A percentile compares a stretch with the other conserved stretches of the same genome.
Conservation (phyloP, 2,888 invertebrate genomes). For the Serrognathus titanus region DNA sequence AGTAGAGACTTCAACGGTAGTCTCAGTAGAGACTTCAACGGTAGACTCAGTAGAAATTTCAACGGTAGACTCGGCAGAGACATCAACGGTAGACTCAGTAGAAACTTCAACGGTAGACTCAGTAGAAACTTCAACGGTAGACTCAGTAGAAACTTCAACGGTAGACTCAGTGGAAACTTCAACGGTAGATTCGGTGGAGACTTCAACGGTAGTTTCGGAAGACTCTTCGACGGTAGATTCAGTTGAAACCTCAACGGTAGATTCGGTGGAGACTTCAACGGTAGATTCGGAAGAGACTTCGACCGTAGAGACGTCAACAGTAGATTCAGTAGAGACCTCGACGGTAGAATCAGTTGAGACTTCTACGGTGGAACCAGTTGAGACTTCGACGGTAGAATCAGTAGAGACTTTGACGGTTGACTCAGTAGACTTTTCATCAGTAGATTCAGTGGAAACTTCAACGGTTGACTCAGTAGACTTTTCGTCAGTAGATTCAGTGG, state of each 20-base stretch:
- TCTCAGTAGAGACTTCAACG: conserved; percentile 11
- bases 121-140: background rate
- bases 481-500: too few species aligned
- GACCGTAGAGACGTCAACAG: conserved; percentile 11
- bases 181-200: conserved; percentile 5
- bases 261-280: conserved; percentile 1
- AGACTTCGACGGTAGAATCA: conserved; percentile 8
- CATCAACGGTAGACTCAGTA: conserved; percentile 8
- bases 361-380: conserved; percentile 9
- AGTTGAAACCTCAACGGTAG: conserved; percentile 8
- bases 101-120: background rate
- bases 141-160: background rate
- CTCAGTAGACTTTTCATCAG: too few species aligned
- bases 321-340: conserved; percentile 1
- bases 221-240: conserved; percentile 8
- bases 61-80: background rate
- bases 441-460: too few species aligned
- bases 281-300: conserved; percentile 10
- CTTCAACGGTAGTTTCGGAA: conserved; percentile 8
- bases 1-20: conserved; percentile 11
- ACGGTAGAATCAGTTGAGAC: conserved; percentile 4
- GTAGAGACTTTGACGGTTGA: conserved; percentile 7
- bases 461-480: too few species aligned
- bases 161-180: background rate
- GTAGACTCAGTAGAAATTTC: background rate